A percentile compares a stretch with the other conserved stretches of the same genome.
phyloP scores from a whole-genome alignment of 2,113 vertebrate genomes.

The Chaenogobius annularis region DNA sequence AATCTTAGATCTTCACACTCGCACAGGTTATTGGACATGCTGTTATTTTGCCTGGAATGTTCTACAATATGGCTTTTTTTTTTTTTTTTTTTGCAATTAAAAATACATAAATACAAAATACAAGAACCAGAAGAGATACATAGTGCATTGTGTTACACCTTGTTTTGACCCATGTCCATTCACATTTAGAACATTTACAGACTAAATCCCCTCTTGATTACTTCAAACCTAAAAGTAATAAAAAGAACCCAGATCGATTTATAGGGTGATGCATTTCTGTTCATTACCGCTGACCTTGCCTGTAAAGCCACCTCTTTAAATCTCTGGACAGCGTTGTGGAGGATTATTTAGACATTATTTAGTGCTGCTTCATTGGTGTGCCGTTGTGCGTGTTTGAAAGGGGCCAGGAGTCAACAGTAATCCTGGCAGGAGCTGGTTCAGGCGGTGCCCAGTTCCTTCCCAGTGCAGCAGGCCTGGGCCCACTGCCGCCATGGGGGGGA shows the following conservation, averaged over 20 bases:
- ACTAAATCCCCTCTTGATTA: background rate
- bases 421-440: slow-evolving; percentile 48
- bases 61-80: too few relatives aligned
- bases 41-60: too few relatives aligned
- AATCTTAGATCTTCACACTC: too few relatives aligned
- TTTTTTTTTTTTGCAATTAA: too few relatives aligned
- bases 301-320: slow-evolving; percentile 23
- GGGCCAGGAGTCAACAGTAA: slow-evolving; percentile 46
- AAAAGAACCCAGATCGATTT: background rate
- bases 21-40: too few relatives aligned
- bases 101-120: too few relatives aligned
- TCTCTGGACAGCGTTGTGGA: slow-evolving; percentile 13
- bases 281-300: slow-evolving; percentile 7
- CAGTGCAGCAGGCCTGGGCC: slow-evolving; percentile 48
- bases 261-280: slow-evolving; percentile 30
- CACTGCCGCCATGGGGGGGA: slow-evolving; percentile 33
- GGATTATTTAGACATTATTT: slow-evolving; percentile 24
- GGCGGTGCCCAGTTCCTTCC: slow-evolving; percentile 40
- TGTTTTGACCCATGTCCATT: too few relatives aligned
- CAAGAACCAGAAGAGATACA: too few relatives aligned
- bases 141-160: too few relatives aligned
- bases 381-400: slow-evolving; percentile 36
- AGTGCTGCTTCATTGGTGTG: slow-evolving; percentile 27
- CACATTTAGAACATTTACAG: background rate
- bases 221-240: background rate